Evolutionary conservation across 92 coral and sea anemone genomes (phyloP), one percentile per base, ranked within the genome.

Genomic region (Muricea muricata): DNA sequence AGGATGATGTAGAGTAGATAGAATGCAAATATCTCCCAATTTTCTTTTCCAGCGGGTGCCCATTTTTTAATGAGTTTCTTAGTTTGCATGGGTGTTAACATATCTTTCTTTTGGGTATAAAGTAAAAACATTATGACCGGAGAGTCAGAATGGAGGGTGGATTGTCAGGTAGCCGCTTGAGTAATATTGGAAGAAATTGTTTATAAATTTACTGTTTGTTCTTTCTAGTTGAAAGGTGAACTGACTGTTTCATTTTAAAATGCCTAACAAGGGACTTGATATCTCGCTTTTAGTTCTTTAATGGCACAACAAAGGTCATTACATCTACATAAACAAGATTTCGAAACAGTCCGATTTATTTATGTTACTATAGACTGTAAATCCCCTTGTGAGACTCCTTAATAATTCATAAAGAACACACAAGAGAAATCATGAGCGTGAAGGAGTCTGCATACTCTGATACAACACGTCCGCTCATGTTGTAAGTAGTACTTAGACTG

Each of bases 241-340:
- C 85, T 17, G 81, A 84, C 69, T 86, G 87, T 55, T 86, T 86
- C 37, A 86, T 67, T 65, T 65, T 65, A 15, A 65, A 65, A 29
- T 86, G n/a, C n/a, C n/a, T n/a, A 82, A 61, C 61, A 30, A n/a
- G n/a, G n/a, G n/a, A n/a, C n/a, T n/a, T n/a, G n/a, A n/a, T n/a
- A n/a, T n/a, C n/a, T n/a, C n/a, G n/a, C n/a, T n/a, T n/a, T n/a
- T n/a, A n/a, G n/a, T n/a, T n/a, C n/a, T n/a, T n/a, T n/a, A n/a
- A n/a, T n/a, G n/a, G n/a, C n/a, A n/a, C n/a, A n/a, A n/a, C n/a
- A n/a, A n/a, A n/a, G n/a, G n/a, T n/a, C n/a, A n/a, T n/a, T n/a
- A n/a, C n/a, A n/a, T n/a, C n/a, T n/a, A n/a, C n/a, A n/a, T n/a
- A n/a, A n/a, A n/a, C n/a, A n/a, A n/a, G n/a, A n/a, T n/a, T n/a